Conservation (phyloP, 1,140 invertebrate genomes). For the Zelostemma sp. region DNA sequence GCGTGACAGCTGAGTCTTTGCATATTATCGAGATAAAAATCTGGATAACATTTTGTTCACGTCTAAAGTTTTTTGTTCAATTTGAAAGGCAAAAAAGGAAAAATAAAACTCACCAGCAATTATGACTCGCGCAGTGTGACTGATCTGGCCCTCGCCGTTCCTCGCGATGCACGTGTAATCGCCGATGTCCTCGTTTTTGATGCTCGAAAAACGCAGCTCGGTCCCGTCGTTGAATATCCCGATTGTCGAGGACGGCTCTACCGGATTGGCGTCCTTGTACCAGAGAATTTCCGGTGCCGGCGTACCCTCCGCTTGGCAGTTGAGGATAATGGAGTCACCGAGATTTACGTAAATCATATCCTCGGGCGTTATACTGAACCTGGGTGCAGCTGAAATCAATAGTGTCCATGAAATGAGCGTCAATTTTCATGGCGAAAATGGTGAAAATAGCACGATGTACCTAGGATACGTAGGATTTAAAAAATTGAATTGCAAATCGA, state of each 20-base stretch:
- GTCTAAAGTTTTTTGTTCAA: too few species aligned
- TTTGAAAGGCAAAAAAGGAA: too few species aligned
- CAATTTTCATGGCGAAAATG: neutral
- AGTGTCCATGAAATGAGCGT: neutral
- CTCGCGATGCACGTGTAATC: conserved; percentile 95
- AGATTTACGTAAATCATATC: conserved; percentile 96
- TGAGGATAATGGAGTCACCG: conserved; percentile 94
- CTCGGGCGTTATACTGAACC: conserved; percentile 91
- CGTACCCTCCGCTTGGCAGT: conserved; percentile 94
- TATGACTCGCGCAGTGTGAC: conserved; percentile 93
- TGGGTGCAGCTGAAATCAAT: conserved; percentile 79
- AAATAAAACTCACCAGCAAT: conserved; percentile 87
- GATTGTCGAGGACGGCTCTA: conserved; percentile 86
- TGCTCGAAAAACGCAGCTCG: conserved; percentile 90
- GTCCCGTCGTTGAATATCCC: conserved; percentile 92
- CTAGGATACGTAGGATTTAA: too few species aligned
- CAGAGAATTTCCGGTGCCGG: conserved; percentile 92
- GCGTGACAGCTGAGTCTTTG: too few species aligned
- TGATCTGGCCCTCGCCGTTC: conserved; percentile 94
- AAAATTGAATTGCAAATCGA: too few species aligned
- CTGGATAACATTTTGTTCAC: too few species aligned
- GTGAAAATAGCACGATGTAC: too few species aligned
- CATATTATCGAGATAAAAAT: too few species aligned
- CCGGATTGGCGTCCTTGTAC: conserved; percentile 92
- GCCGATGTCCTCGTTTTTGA: conserved; percentile 92